Evolutionary conservation across 2,888 invertebrate species (phyloP).

Genomic region (Parthenolecanium corni): DNA sequence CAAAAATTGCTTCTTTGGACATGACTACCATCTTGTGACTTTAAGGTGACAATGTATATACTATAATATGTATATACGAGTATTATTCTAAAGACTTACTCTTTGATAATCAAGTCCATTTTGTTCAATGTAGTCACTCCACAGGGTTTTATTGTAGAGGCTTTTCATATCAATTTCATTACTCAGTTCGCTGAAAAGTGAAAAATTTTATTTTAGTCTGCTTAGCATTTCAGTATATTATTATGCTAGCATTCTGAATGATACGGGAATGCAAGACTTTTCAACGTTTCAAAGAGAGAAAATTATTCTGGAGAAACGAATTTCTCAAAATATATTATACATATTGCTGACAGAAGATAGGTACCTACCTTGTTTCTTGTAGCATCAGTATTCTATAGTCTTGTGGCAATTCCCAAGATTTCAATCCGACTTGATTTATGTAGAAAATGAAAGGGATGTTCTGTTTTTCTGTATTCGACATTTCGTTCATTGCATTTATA

Average conservation of each 20-base stretch:
- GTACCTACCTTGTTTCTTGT: slow-evolving; percentile 31
- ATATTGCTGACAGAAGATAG: too few species aligned
- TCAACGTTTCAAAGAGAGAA: background rate
- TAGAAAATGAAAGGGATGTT: slow-evolving; percentile 26
- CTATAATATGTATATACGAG: too few species aligned
- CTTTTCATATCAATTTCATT: background rate
- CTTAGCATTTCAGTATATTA: too few species aligned
- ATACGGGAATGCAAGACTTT: background rate
- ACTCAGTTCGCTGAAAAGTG: slow-evolving; percentile 13
- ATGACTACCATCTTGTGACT: too few species aligned
- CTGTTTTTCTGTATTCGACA: background rate
- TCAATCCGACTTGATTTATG: slow-evolving; percentile 29
- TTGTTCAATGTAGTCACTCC: slow-evolving; percentile 2
- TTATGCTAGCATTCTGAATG: too few species aligned
- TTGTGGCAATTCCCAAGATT: slow-evolving; percentile 31
- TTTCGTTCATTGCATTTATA: slow-evolving; percentile 12
- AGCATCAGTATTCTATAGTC: slow-evolving; percentile 29
- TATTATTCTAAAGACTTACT: slow-evolving; percentile 1
- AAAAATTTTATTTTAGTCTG: too few species aligned
- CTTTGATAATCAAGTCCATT: slow-evolving; percentile 13
- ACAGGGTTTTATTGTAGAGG: slow-evolving; percentile 3
- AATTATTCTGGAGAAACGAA: background rate
- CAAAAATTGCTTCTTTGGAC: too few species aligned
- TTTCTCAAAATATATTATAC: too few species aligned
- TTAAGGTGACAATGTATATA: too few species aligned